Conservation (phyloP, 2,888 invertebrate species). For the Euzophera pinguis region DNA sequence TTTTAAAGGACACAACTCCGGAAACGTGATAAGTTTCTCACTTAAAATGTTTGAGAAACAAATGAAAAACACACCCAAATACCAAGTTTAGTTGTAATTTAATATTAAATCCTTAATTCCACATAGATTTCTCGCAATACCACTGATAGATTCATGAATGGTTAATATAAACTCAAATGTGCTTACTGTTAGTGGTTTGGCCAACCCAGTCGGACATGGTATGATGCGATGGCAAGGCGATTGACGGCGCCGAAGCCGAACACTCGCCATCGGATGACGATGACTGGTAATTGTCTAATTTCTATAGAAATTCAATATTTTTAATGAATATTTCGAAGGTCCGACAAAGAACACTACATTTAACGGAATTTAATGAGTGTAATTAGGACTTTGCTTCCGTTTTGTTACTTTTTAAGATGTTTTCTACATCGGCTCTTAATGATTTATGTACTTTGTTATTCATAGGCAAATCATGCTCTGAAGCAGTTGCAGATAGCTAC, state of each 20-base stretch:
- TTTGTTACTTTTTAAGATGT: too few relatives aligned
- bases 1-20: neutral
- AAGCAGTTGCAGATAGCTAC: constrained; percentile 39
- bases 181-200: constrained; percentile 90
- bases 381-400: too few relatives aligned
- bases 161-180: constrained; percentile 21
- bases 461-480: constrained; percentile 26
- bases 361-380: neutral
- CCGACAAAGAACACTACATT: constrained; percentile 1
- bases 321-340: constrained; percentile 9
- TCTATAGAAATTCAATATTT: constrained; percentile 52
- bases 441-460: constrained; percentile 9
- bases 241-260: constrained; percentile 81
- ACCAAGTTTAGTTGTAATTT: too few relatives aligned
- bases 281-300: constrained; percentile 70
- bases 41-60: too few relatives aligned
- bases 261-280: constrained; percentile 83
- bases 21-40: neutral
- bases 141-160: neutral
- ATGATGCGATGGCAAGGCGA: constrained; percentile 75
- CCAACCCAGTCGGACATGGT: constrained; percentile 91
- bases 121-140: neutral
- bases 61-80: too few relatives aligned
- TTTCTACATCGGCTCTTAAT: neutral
- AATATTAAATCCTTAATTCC: too few relatives aligned